Percentiles rank a stretch among this genome's conserved stretches.
phyloP scores from a whole-genome alignment of 92 coral and sea anemone genomes.

The Ricordea florida region DNA sequence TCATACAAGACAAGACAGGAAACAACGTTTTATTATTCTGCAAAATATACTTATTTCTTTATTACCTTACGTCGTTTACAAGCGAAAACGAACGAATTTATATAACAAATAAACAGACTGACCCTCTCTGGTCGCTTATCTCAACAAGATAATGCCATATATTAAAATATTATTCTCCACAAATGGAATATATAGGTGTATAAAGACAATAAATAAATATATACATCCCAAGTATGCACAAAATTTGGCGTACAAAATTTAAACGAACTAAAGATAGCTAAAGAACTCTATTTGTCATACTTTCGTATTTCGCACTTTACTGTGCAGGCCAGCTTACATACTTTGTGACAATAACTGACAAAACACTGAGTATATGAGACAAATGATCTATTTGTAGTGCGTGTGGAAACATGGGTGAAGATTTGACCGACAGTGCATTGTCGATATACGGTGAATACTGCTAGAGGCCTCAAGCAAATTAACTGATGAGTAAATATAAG shows the following conservation, averaged over 20 bases:
- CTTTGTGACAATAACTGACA: too few species aligned
- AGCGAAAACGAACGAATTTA: constrained; percentile 34
- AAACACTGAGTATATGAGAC: too few species aligned
- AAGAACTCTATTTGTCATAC: too few species aligned
- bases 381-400: too few species aligned
- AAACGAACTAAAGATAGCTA: background rate
- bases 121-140: background rate
- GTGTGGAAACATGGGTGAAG: too few species aligned
- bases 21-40: background rate
- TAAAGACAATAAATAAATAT: constrained; percentile 38
- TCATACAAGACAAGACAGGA: too few species aligned
- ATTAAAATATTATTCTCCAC: constrained; percentile 49
- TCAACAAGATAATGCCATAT: constrained; percentile 21
- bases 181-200: constrained; percentile 49
- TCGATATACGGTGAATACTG: too few species aligned
- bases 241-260: constrained; percentile 27
- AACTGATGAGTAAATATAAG: too few species aligned
- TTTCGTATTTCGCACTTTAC: too few species aligned
- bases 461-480: too few species aligned
- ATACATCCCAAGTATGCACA: constrained; percentile 34
- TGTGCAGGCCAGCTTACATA: too few species aligned
- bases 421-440: too few species aligned
- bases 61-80: constrained; percentile 42
- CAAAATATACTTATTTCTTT: constrained; percentile 43
- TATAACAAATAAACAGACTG: constrained; percentile 18